Evolutionary conservation across 2,797 vertebrate genomes (phyloP).

Genomic region (Moxostoma hubbsi): DNA sequence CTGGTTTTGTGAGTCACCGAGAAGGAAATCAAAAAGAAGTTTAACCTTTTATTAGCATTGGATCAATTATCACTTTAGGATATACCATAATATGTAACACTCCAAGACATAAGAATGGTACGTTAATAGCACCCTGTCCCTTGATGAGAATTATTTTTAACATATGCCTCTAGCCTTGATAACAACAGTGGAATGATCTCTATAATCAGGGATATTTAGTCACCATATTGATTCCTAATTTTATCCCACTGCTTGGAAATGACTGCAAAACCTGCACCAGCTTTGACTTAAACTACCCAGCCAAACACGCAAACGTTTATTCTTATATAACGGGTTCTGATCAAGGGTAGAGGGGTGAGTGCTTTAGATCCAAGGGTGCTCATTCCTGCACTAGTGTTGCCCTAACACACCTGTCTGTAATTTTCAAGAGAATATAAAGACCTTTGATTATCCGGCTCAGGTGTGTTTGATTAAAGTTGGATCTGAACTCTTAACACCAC

Average conservation of each 20-base stretch:
- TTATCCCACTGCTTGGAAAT: conserved; percentile 1
- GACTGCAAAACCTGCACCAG: not conserved
- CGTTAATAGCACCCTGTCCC: not conserved
- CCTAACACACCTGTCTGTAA: conserved; percentile 34
- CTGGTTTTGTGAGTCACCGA: not conserved
- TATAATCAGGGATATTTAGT: conserved; percentile 1
- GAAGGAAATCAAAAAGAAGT: not conserved
- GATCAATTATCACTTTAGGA: not conserved
- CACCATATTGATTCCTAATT: not conserved
- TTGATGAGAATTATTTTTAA: conserved; percentile 10
- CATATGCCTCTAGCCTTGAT: not conserved
- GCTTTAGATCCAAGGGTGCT: not conserved
- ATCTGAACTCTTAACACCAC: not conserved
- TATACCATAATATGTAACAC: not conserved
- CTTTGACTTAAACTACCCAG: conserved; percentile 6
- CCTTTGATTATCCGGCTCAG: conserved; percentile 15
- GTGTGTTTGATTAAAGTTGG: conserved; percentile 28
- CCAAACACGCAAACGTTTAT: conserved; percentile 5
- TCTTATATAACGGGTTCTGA: conserved; percentile 15
- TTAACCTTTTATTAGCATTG: conserved; percentile 1
- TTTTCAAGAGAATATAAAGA: conserved; percentile 10
- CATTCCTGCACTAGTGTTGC: conserved; percentile 1
- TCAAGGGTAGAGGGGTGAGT: too few relatives aligned
- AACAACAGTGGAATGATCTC: conserved; percentile 1
- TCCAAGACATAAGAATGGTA: not conserved